A percentile compares a stretch with the other conserved stretches of the same genome.
Evolutionary conservation across 2,888 invertebrate genomes (phyloP).

Genomic region (Cynaeus angustus): DNA sequence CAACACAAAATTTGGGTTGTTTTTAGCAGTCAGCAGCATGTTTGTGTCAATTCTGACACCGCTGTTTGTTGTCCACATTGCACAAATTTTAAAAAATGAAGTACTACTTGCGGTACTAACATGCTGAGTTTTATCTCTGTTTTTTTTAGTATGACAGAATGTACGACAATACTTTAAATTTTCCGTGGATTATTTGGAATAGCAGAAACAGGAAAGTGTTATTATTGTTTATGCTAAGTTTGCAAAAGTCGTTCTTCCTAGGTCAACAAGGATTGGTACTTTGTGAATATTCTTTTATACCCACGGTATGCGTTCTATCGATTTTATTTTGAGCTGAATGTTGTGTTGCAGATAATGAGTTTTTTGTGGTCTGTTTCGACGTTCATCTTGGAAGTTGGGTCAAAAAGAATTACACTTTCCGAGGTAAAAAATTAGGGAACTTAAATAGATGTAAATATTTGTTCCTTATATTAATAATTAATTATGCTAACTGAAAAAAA

Average conservation of each 20-base stretch:
- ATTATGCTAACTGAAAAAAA: no score
- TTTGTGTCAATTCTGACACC: neutral
- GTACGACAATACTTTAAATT: conserved; percentile 8
- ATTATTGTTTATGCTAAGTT: neutral
- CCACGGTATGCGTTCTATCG: conserved; percentile 1
- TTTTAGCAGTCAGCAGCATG: conserved; percentile 2
- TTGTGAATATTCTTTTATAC: conserved; percentile 12
- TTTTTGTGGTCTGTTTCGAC: conserved; percentile 11
- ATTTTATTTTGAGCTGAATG: neutral
- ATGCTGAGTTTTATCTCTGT: conserved; percentile 4
- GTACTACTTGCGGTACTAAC: no score
- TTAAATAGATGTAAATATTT: no score
- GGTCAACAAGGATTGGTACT: neutral
- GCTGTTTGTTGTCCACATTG: neutral
- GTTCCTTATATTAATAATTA: no score
- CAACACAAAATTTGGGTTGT: neutral
- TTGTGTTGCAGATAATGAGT: neutral
- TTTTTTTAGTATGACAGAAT: conserved; percentile 8
- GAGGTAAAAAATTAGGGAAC: no score
- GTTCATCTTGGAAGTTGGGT: conserved; percentile 1
- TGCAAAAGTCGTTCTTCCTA: conserved; percentile 6
- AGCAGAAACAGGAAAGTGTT: neutral
- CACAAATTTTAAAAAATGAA: conserved; percentile 3
- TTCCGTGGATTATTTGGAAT: conserved; percentile 4
- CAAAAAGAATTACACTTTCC: no score